Percentiles rank a stretch among this genome's conserved stretches.
phyloP scores from a whole-genome alignment of 2,113 vertebrate species.

The Pelvicachromis taeniatus region DNA sequence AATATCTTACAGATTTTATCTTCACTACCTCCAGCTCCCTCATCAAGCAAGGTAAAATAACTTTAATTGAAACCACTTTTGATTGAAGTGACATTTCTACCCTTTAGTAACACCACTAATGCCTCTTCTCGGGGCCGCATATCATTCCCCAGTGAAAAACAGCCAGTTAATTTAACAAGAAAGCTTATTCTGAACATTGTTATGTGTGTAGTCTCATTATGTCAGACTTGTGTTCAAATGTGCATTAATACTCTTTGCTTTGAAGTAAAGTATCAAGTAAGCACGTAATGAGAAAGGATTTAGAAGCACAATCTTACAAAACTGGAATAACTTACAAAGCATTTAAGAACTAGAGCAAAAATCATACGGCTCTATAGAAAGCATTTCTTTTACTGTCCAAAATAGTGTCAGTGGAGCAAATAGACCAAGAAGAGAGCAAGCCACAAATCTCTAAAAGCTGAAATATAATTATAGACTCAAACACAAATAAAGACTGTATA shows the following conservation, averaged over 20 bases:
- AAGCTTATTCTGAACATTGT: neutral
- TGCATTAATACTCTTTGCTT: neutral
- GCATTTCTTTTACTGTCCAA: neutral
- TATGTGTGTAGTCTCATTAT: neutral
- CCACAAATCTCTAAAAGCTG: neutral
- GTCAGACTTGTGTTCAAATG: neutral
- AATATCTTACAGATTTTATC: constrained; percentile 70
- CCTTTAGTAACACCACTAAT: constrained; percentile 4
- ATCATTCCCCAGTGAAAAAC: constrained; percentile 9
- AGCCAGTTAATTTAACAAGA: constrained; percentile 29
- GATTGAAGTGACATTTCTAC: constrained; percentile 66
- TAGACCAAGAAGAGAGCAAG: neutral
- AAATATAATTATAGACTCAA: neutral
- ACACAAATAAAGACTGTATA: neutral
- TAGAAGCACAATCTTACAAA: neutral
- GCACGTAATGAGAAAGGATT: neutral
- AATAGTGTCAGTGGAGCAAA: neutral
- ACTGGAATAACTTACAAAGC: neutral
- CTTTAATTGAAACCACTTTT: constrained; percentile 73
- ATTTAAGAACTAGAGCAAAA: neutral
- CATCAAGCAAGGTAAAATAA: constrained; percentile 69
- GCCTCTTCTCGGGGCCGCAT: neutral
- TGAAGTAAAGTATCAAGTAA: neutral
- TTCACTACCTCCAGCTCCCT: constrained; percentile 55
- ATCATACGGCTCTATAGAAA: neutral